A percentile compares a stretch with the other conserved stretches of the same genome.
Evolutionary conservation across 1,140 invertebrate genomes (phyloP).

Genomic region (Drosophila dunni): DNA sequence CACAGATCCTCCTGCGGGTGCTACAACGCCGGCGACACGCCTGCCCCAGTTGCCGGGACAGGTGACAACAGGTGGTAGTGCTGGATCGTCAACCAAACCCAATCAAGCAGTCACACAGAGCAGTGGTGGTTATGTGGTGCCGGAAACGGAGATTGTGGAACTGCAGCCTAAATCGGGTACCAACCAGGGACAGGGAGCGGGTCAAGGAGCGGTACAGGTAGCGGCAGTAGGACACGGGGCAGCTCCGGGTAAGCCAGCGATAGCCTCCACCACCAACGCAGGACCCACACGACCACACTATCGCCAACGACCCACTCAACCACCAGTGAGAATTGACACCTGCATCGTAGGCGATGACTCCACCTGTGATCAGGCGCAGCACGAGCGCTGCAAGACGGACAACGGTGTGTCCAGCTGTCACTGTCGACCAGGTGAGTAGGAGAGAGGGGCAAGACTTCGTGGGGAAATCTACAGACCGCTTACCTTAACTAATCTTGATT

Average conservation of each 20-base stretch:
- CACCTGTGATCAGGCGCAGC: slow-evolving; percentile 94
- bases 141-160: slow-evolving; percentile 83
- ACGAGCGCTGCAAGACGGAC: slow-evolving; percentile 95
- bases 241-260: slow-evolving; percentile 15
- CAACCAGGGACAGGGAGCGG: slow-evolving; percentile 16
- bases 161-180: slow-evolving; percentile 58
- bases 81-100: slow-evolving; percentile 30
- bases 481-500: neutral
- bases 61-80: slow-evolving; percentile 8
- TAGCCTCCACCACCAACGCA: slow-evolving; percentile 75
- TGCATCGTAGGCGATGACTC: slow-evolving; percentile 97
- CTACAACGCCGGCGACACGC: slow-evolving; percentile 65
- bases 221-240: neutral
- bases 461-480: too few species aligned
- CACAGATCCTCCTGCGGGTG: slow-evolving; percentile 82
- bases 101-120: slow-evolving; percentile 68
- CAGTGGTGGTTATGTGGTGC: slow-evolving; percentile 85
- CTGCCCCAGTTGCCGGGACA: slow-evolving; percentile 70
- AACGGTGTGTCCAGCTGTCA: slow-evolving; percentile 96
- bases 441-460: too few species aligned
- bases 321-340: slow-evolving; percentile 93
- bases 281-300: slow-evolving; percentile 85
- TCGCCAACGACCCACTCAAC: slow-evolving; percentile 87
- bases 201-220: neutral
- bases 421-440: slow-evolving; percentile 89